Conservation (phyloP, 2,888 invertebrate genomes). For the Didymodactylos carnosus region DNA sequence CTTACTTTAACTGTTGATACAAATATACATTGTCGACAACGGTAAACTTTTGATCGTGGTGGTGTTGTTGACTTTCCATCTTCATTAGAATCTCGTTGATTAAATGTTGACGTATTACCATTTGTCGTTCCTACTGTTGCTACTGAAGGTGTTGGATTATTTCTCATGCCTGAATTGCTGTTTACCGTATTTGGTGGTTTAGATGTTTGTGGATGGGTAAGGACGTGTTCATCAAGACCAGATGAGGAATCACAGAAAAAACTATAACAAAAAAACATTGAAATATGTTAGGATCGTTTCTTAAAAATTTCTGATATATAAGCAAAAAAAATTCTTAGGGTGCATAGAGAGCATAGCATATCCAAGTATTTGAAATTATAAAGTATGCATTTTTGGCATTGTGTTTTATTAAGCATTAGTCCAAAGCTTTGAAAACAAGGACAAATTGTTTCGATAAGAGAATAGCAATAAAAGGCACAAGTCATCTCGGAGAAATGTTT, state of each 20-base stretch:
- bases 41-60: neutral
- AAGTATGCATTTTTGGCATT: too few relatives aligned
- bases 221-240: neutral
- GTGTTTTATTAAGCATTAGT: too few relatives aligned
- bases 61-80: neutral
- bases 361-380: too few relatives aligned
- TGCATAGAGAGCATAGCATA: too few relatives aligned
- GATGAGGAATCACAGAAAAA: neutral
- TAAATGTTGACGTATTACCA: neutral
- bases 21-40: neutral
- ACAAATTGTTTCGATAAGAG: too few relatives aligned
- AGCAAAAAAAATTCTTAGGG: too few relatives aligned
- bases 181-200: neutral
- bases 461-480: too few relatives aligned
- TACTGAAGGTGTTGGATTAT: neutral
- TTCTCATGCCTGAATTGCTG: neutral
- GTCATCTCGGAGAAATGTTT: too few relatives aligned
- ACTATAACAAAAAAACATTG: neutral
- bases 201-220: neutral
- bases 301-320: too few relatives aligned
- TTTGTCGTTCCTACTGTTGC: neutral
- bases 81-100: neutral
- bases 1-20: neutral
- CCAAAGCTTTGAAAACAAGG: too few relatives aligned
- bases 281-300: too few relatives aligned